Evolutionary conservation across 2,113 vertebrate species (phyloP).

Genomic region (Oncorhynchus keta): DNA sequence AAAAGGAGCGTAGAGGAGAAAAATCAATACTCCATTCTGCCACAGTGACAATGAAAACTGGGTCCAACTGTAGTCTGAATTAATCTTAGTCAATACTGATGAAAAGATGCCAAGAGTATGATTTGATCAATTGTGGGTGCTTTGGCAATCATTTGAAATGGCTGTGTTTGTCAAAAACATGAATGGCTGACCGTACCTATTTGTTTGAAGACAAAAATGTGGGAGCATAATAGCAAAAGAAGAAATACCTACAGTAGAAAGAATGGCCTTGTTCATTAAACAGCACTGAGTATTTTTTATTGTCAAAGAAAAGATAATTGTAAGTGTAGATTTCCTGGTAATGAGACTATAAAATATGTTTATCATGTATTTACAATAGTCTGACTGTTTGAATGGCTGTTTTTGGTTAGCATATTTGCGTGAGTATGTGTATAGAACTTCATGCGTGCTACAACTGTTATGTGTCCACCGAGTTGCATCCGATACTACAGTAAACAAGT

Average conservation of each 20-base stretch:
- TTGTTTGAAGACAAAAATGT: slow-evolving; percentile 9
- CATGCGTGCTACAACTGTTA: too few species aligned
- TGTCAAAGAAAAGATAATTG: too few species aligned
- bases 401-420: too few species aligned
- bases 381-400: too few species aligned
- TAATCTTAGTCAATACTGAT: slow-evolving; percentile 29
- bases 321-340: too few species aligned
- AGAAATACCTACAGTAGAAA: neutral
- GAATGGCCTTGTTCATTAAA: neutral
- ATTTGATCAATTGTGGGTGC: slow-evolving; percentile 42
- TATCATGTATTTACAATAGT: too few species aligned
- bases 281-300: neutral
- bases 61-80: slow-evolving; percentile 12
- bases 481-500: too few species aligned
- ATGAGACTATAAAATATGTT: too few species aligned
- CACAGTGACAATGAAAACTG: slow-evolving; percentile 15
- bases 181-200: slow-evolving; percentile 28
- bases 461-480: too few species aligned
- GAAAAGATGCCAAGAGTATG: slow-evolving; percentile 43
- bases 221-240: neutral
- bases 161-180: slow-evolving; percentile 20
- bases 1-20: slow-evolving; percentile 1
- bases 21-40: slow-evolving; percentile 56
- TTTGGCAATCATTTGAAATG: slow-evolving; percentile 29
- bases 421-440: too few species aligned